Percentiles rank a stretch among this genome's conserved stretches.
Evolutionary conservation across 2,797 vertebrate species (phyloP).

Genomic region (Miichthys miiuy): DNA sequence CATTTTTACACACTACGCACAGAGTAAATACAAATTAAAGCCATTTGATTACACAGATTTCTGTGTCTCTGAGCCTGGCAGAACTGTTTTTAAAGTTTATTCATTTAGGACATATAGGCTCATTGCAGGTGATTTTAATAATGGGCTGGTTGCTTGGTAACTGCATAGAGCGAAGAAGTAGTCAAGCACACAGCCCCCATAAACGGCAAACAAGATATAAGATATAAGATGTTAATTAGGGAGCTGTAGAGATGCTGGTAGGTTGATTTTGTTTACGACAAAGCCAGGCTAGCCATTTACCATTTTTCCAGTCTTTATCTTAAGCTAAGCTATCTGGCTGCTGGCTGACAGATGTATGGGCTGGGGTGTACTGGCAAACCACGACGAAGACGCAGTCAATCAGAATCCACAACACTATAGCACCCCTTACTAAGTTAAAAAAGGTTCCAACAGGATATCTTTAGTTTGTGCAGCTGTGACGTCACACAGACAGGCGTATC

Average conservation of each 20-base stretch:
- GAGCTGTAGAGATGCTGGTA: not conserved
- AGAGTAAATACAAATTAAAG: not conserved
- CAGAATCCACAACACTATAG: not conserved
- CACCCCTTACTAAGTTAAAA: not conserved
- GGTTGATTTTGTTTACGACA: not conserved
- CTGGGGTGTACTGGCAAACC: not conserved
- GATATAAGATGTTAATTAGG: not conserved
- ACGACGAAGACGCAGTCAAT: not conserved
- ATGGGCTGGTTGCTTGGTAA: not conserved
- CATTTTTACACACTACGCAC: too few relatives aligned
- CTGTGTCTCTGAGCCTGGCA: too few relatives aligned
- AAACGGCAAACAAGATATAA: not conserved
- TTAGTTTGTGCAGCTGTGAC: not conserved
- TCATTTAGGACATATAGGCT: not conserved
- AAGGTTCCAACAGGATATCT: not conserved
- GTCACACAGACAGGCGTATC: not conserved
- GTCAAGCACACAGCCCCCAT: not conserved
- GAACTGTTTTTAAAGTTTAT: too few relatives aligned
- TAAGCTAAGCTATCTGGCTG: not conserved
- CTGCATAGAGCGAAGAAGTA: slow-evolving; percentile 1
- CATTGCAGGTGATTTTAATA: not conserved
- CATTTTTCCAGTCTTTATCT: not conserved
- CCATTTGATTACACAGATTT: not conserved
- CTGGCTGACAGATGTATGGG: not conserved
- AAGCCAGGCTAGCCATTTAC: not conserved